Evolutionary conservation across 53 echinoderm and acorn worm species (phyloP).

Genomic region (Zoroaster sp.): DNA sequence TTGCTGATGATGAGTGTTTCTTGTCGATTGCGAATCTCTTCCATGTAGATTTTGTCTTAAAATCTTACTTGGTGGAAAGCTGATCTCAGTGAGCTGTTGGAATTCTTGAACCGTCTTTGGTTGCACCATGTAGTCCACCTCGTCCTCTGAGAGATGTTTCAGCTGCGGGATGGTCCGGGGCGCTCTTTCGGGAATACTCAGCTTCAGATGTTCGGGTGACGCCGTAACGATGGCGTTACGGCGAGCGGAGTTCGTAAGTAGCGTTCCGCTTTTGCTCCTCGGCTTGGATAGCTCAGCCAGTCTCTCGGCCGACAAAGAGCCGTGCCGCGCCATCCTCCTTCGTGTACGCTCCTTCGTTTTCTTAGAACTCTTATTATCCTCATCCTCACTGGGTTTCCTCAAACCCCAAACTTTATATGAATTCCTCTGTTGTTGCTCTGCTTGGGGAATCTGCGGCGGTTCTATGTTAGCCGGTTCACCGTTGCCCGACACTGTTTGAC

Average conservation of each 20-base stretch:
- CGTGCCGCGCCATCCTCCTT: not conserved
- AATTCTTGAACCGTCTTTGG: slow-evolving; percentile 70
- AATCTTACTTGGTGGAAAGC: not conserved
- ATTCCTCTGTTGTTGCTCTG: not conserved
- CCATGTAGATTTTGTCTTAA: not conserved
- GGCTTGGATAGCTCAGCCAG: slow-evolving; percentile 64
- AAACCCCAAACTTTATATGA: not conserved
- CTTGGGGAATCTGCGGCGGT: not conserved
- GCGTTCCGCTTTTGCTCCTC: not conserved
- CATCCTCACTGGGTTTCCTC: not conserved
- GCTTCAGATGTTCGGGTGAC: slow-evolving; percentile 66
- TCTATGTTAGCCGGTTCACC: not conserved
- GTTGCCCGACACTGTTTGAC: not conserved
- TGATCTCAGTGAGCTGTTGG: slow-evolving; percentile 50
- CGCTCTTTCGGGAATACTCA: slow-evolving; percentile 54
- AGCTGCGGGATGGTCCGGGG: slow-evolving; percentile 68
- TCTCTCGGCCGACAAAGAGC: slow-evolving; percentile 19
- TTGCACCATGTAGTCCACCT: slow-evolving; percentile 69
- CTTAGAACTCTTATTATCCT: not conserved
- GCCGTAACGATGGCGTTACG: slow-evolving; percentile 47
- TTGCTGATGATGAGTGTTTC: not conserved
- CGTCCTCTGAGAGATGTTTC: slow-evolving; percentile 54
- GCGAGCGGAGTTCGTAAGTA: slow-evolving; percentile 30
- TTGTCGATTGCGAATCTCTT: not conserved
- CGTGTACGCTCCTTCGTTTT: not conserved